Evolutionary conservation across 1,140 invertebrate species (phyloP).

Genomic region (Musca domestica): DNA sequence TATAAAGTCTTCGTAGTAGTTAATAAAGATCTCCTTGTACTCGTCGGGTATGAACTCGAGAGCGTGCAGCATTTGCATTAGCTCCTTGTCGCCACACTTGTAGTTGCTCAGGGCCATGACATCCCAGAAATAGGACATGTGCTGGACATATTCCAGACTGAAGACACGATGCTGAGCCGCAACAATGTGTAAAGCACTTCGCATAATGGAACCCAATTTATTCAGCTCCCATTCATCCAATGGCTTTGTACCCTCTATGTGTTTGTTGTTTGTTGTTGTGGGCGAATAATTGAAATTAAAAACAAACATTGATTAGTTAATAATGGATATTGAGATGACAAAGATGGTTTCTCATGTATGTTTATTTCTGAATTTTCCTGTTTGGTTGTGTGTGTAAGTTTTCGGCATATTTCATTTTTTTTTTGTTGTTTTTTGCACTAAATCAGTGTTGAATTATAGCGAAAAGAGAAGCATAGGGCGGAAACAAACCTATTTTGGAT

Average conservation of each 20-base stretch:
- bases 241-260: conserved; percentile 26
- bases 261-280: background rate
- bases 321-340: too few relatives aligned
- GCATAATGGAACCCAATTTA: conserved; percentile 40
- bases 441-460: too few relatives aligned
- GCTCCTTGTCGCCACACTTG: conserved; percentile 40
- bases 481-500: too few relatives aligned
- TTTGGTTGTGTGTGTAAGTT: too few relatives aligned
- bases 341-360: too few relatives aligned
- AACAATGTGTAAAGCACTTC: conserved; percentile 35
- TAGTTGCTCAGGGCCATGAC: conserved; percentile 42
- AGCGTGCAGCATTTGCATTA: conserved; percentile 45
- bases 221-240: conserved; percentile 44
- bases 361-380: too few relatives aligned
- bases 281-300: too few relatives aligned
- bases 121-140: conserved; percentile 43
- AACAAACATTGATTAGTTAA: too few relatives aligned
- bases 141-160: conserved; percentile 39
- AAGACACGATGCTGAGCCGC: conserved; percentile 35
- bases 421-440: too few relatives aligned
- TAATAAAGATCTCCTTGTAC: conserved; percentile 44
- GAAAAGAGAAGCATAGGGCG: too few relatives aligned
- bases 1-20: conserved; percentile 44
- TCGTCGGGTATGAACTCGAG: conserved; percentile 43
- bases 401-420: too few relatives aligned